Evolutionary conservation across 2,113 vertebrate species (phyloP).

Genomic region (Recurvirostra avosetta): DNA sequence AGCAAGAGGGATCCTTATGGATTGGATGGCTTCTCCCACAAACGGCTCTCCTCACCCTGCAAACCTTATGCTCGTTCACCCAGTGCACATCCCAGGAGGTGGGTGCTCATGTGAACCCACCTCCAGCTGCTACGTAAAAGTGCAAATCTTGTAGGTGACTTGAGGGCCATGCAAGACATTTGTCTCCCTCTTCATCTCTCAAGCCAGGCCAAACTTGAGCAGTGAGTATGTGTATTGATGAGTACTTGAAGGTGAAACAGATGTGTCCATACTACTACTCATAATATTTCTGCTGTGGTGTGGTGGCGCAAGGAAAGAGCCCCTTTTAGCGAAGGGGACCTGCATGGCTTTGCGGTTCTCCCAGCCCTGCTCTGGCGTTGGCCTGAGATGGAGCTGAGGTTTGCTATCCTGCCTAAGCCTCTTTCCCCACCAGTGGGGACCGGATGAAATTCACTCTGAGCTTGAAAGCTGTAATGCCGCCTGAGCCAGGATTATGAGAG

Average conservation of each 20-base stretch:
- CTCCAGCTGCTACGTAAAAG: background rate
- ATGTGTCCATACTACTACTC: background rate
- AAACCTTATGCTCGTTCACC: background rate
- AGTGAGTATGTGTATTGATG: background rate
- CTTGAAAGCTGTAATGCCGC: constrained; percentile 40
- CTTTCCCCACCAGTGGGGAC: constrained; percentile 24
- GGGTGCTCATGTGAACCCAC: background rate
- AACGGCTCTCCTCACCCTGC: background rate
- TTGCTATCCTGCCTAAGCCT: constrained; percentile 25
- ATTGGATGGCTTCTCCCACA: background rate
- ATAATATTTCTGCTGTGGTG: background rate
- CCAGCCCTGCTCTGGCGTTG: background rate
- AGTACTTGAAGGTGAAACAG: background rate
- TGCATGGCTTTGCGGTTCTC: background rate
- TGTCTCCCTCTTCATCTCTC: background rate
- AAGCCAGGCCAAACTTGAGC: background rate
- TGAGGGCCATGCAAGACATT: background rate
- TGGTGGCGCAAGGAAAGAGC: background rate
- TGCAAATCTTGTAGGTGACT: background rate
- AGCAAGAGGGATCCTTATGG: background rate
- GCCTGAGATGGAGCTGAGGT: background rate
- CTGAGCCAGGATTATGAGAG: constrained; percentile 62
- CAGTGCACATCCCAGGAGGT: background rate
- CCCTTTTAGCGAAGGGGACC: background rate
- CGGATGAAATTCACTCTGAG: constrained; percentile 37